phyloP scores from a whole-genome alignment of 2,113 vertebrate genomes.

The Tiliqua scincoides region DNA sequence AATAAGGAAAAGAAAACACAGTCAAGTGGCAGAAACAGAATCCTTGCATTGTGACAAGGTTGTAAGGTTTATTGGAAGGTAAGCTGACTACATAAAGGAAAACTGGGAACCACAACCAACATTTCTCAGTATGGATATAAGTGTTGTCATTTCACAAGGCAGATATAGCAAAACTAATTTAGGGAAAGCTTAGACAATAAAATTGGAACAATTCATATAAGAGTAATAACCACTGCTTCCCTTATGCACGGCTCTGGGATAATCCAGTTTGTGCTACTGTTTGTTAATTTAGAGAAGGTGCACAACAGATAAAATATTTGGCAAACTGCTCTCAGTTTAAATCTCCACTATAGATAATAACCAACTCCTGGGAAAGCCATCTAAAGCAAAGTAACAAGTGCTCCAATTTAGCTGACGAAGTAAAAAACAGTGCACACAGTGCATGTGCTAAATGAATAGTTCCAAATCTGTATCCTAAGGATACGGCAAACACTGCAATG shows the following conservation, averaged over 20 bases:
- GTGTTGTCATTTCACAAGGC: background rate
- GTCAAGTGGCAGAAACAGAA: background rate
- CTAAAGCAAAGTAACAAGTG: background rate
- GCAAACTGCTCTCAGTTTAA: background rate
- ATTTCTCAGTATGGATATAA: background rate
- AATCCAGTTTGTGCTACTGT: background rate
- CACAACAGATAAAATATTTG: background rate
- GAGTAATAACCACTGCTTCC: background rate
- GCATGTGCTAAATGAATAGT: background rate
- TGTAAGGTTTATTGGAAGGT: background rate
- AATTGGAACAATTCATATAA: background rate
- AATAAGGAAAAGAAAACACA: background rate
- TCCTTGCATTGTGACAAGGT: background rate
- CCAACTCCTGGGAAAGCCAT: background rate
- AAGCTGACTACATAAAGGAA: background rate
- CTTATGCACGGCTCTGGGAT: background rate
- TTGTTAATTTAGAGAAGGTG: background rate
- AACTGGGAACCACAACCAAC: background rate
- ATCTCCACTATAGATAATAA: background rate
- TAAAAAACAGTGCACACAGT: too few species aligned
- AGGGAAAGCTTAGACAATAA: background rate
- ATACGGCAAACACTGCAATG: background rate
- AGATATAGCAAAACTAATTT: background rate
- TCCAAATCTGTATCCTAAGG: background rate
- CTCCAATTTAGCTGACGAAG: background rate